Evolutionary conservation across 2,113 vertebrate genomes (phyloP).

Genomic region (Melozone crissalis): DNA sequence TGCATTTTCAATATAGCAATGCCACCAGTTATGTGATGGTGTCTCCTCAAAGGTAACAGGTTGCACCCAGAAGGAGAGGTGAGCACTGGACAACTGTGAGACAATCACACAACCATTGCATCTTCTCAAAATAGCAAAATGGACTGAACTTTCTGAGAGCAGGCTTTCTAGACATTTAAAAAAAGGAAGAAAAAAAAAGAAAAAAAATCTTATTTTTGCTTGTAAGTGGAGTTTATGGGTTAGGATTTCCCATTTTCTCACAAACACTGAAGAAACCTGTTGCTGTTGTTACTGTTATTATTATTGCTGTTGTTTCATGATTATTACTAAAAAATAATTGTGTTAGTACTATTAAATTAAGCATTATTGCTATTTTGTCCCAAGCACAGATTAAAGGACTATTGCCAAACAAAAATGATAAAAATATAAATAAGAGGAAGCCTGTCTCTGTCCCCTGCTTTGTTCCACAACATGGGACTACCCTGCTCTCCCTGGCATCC

Average conservation of each 20-base stretch:
- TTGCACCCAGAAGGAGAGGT: not conserved
- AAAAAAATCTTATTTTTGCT: fast-evolving
- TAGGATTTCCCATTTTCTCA: not conserved
- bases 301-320: not conserved
- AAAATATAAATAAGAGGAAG: not conserved
- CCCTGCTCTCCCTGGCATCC: not conserved
- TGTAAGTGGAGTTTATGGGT: not conserved
- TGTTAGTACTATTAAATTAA: not conserved
- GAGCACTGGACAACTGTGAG: not conserved
- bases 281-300: not conserved
- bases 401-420: not conserved
- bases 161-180: not conserved
- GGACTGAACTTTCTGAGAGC: not conserved
- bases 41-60: not conserved
- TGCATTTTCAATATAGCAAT: not conserved
- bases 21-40: fast-evolving
- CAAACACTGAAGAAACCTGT: not conserved
- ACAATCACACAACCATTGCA: not conserved
- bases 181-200: fast-evolving
- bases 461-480: not conserved
- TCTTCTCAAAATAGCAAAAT: not conserved
- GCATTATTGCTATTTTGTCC: not conserved
- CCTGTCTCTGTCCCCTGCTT: not conserved
- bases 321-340: not conserved
- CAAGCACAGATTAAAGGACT: not conserved